Evolutionary conservation across 2,888 invertebrate species (phyloP), one percentile per base, ranked within the genome.

Genomic region (Sarcophaga subvicina): DNA sequence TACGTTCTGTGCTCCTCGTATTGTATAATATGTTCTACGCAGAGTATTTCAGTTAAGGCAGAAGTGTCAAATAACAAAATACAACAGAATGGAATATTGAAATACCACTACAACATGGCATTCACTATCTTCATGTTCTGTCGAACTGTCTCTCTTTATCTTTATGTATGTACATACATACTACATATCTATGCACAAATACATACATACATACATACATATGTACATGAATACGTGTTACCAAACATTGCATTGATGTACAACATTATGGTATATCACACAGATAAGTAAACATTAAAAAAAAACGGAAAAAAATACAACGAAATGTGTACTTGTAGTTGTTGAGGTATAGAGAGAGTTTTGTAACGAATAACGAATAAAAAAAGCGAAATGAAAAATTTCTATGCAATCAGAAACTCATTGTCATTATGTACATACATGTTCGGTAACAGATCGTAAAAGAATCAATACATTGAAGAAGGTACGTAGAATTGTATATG

Each of bases 371-470:
- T 10, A 37, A 22, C 22, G 37, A 37, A 37, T 37, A 60, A 78
- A 70, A 60, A 6, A 47, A 72, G 67, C 54, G 59, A 79, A 80
- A 69, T 82, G 67, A 76, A 72, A 80, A 85, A 80, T 80, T 80
- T 73, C 73, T 77, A 85, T 87, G 87, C 80, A 83, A 87, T 87
- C 87, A 77, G 83, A 87, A 80, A 80, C 77, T 80, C 80, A 87
- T 87, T 84, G 81, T 76, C 79, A 72, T 79, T 77, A 80, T 60
- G 64, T 60, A 14, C 62, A 70, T 63, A 14, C 62, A 70, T 70
- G 45, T 25, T 37, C 27, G 27, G 20, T n/a, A 60, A 14, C 60
- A 27, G 8, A 49, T 10, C n/a, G 27, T 59, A 47, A 72, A 62
- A 20, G 45, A n/a, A 45, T 45, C 20, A 72, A 45, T 45, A 60